These are phyloP conservation scores for Malacoraja senta DNA, from an alignment of 2,797 vertebrate species.

Conservation along the genomic window DNA sequence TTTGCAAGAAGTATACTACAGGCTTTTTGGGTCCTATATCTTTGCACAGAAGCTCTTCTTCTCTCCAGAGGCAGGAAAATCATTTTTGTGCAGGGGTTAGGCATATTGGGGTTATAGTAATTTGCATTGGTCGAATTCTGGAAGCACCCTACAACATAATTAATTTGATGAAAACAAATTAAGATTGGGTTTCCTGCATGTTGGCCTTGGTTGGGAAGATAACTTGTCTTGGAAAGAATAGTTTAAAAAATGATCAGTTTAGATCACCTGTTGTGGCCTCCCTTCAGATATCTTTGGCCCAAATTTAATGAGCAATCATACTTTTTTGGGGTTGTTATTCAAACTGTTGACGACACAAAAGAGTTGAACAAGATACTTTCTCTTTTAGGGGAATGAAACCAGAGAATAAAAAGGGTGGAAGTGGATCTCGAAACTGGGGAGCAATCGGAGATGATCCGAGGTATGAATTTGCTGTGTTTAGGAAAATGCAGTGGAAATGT, in stretches of 20 bases:
- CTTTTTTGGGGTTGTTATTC: neutral
- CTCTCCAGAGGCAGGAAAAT: neutral
- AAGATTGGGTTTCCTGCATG: neutral
- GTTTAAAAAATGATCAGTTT: neutral
- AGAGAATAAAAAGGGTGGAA: constrained; percentile 65
- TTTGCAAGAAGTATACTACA: too few species aligned
- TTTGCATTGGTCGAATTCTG: neutral
- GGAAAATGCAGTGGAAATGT: neutral
- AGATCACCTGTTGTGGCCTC: neutral
- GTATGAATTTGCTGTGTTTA: constrained; percentile 47
- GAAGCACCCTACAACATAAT: neutral
- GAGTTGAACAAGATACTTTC: constrained; percentile 39
- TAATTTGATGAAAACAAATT: neutral
- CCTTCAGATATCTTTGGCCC: neutral
- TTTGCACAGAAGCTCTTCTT: neutral
- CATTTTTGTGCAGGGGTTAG: neutral
- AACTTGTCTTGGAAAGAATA: neutral
- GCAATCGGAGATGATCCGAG: constrained; percentile 58
- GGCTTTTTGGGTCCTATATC: too few species aligned
- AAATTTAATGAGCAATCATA: neutral
- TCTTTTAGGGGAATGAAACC: constrained; percentile 61
- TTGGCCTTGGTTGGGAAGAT: neutral
- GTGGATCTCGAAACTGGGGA: constrained; percentile 67
- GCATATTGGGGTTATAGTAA: neutral
- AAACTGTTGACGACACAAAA: neutral